Conservation (phyloP, 2,113 vertebrate genomes). For the Macrotus californicus region DNA sequence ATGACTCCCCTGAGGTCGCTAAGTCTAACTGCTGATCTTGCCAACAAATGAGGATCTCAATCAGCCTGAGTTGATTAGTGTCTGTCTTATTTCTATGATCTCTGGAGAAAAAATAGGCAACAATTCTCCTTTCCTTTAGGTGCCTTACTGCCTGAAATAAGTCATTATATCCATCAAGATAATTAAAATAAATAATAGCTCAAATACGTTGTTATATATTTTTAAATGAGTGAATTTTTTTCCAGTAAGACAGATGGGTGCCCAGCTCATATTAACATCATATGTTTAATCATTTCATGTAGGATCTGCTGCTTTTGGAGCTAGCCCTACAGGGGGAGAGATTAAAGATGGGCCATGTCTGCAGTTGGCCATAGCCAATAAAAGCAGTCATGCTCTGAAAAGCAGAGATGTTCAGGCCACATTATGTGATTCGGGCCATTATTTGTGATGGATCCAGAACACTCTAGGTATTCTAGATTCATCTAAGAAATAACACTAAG, state of each 20-base stretch:
- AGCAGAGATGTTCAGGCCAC: not conserved
- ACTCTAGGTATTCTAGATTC: not conserved
- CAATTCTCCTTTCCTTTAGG: not conserved
- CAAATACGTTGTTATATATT: not conserved
- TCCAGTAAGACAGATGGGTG: not conserved
- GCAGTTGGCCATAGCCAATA: not conserved
- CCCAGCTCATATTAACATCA: not conserved
- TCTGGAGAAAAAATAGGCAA: not conserved
- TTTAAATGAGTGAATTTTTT: conserved; percentile 18
- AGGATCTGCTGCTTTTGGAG: conserved; percentile 17
- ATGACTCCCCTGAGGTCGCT: not conserved
- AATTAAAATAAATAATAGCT: conserved; percentile 34
- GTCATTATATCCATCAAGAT: not conserved
- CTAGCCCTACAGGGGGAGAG: not conserved
- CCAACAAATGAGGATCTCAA: not conserved
- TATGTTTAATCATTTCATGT: not conserved
- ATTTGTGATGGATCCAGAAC: not conserved
- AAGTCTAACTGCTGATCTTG: conserved; percentile 9
- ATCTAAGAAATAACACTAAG: not conserved
- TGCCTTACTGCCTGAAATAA: conserved; percentile 5
- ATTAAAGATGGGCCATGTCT: conserved; percentile 31
- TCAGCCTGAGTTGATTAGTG: not conserved
- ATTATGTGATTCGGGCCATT: not conserved
- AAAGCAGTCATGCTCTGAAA: conserved; percentile 31
- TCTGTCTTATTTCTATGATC: not conserved